These are phyloP conservation scores for Amiota minor DNA, from an alignment of 2,888 invertebrate species.

Conservation along the genomic window DNA sequence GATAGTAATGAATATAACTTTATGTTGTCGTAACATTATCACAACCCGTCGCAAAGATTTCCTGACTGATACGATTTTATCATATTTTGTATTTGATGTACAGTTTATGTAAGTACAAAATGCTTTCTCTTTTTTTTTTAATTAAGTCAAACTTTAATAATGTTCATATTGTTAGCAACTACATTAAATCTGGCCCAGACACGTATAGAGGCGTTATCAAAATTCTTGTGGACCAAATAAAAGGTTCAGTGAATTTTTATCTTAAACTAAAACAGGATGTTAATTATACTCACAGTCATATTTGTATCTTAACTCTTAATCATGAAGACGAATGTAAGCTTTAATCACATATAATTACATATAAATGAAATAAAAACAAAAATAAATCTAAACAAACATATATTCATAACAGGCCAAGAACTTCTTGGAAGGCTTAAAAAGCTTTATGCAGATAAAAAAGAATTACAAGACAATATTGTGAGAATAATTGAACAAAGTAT, in stretches of 20 bases:
- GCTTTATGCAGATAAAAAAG: no score
- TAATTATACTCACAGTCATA: constrained; percentile 72
- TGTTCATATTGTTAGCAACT: constrained; percentile 36
- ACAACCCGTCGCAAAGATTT: constrained; percentile 74
- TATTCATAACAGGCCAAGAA: no score
- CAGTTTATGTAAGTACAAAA: constrained; percentile 49
- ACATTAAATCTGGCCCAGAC: constrained; percentile 53
- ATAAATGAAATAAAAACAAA: no score
- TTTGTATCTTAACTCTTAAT: constrained; percentile 48
- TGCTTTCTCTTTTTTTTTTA: background rate
- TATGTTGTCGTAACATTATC: constrained; percentile 81
- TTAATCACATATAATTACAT: constrained; percentile 31
- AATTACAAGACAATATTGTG: constrained; percentile 68
- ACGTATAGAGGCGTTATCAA: constrained; percentile 74
- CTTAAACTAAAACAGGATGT: constrained; percentile 75
- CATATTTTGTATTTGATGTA: constrained; percentile 27
- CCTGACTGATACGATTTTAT: constrained; percentile 45
- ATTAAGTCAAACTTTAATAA: no score
- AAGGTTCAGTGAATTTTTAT: constrained; percentile 76
- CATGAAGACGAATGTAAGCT: constrained; percentile 49
- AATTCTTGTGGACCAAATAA: constrained; percentile 76
- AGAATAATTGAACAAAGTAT: constrained; percentile 82
- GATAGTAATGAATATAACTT: constrained; percentile 82
- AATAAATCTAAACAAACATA: no score
- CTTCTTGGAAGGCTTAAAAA: no score